These are phyloP conservation scores for Bujurquina vittata DNA, from an alignment of 2,113 vertebrate species.

Conservation along the genomic window DNA sequence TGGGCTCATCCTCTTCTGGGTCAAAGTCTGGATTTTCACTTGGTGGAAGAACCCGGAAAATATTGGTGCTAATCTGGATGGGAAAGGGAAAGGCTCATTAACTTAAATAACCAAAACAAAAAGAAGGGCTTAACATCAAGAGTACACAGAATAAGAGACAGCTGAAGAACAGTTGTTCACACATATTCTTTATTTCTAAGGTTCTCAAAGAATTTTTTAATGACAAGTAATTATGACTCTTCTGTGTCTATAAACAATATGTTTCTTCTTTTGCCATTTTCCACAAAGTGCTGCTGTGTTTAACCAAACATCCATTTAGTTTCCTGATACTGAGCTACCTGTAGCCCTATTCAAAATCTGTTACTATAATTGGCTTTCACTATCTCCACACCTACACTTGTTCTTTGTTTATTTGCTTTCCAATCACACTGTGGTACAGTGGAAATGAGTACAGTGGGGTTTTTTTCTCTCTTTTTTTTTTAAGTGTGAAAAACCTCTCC, in stretches of 20 bases:
- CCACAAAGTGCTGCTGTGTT: not conserved
- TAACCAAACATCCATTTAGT: not conserved
- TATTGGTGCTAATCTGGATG: conserved; percentile 92
- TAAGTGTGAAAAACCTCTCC: not conserved
- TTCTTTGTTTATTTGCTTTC: not conserved
- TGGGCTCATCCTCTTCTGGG: conserved; percentile 98
- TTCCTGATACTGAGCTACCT: not conserved
- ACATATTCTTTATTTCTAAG: not conserved
- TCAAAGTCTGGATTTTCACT: conserved; percentile 99
- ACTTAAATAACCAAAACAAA: not conserved
- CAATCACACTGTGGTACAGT: not conserved
- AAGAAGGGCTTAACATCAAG: not conserved
- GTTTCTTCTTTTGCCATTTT: not conserved
- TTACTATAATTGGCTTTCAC: not conserved
- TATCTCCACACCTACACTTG: not conserved
- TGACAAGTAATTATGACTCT: no score
- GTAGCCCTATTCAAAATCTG: not conserved
- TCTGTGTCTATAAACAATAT: not conserved
- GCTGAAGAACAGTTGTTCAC: not conserved
- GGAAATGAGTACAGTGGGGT: not conserved
- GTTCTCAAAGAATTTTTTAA: not conserved
- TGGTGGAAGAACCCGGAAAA: conserved; percentile 96
- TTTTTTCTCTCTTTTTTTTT: not conserved
- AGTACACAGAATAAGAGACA: not conserved
- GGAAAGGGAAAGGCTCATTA: conserved; percentile 21